Percentiles rank a stretch among this genome's conserved stretches.
These are phyloP conservation scores for Boulengeromyrus knoepffleri DNA, from an alignment of 2,113 vertebrate species.

Conservation along the genomic window DNA sequence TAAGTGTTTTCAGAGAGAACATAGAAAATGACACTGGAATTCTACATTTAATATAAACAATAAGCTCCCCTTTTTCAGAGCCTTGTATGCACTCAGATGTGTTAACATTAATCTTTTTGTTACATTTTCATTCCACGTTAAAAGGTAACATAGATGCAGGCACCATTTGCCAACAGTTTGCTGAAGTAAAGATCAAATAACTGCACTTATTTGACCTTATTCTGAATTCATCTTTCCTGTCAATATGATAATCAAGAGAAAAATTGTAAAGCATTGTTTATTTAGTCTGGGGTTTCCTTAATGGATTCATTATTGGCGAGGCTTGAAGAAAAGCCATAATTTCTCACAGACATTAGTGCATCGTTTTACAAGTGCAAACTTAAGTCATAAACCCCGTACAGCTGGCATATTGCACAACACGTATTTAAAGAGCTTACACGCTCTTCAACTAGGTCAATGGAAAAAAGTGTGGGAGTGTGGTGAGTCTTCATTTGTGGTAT, in stretches of 20 bases:
- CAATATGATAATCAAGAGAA: background rate
- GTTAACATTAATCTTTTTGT: background rate
- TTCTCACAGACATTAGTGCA: constrained; percentile 3
- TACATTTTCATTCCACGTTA: background rate
- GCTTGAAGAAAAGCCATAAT: background rate
- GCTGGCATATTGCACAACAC: constrained; percentile 4
- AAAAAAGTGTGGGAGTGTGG: background rate
- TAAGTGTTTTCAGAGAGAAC: background rate
- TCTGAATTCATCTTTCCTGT: background rate
- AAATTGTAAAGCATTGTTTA: background rate
- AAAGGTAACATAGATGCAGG: background rate
- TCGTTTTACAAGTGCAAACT: constrained; percentile 1
- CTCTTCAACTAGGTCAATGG: background rate
- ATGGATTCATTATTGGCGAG: background rate
- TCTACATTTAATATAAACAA: background rate
- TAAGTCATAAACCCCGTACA: background rate
- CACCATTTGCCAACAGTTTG: background rate
- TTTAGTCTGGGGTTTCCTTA: background rate
- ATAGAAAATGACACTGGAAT: background rate
- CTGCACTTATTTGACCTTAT: background rate
- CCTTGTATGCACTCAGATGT: background rate
- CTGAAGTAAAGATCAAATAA: background rate
- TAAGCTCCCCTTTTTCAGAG: background rate
- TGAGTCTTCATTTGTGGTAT: background rate
- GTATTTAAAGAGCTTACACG: background rate